These are phyloP conservation scores for Lateolabrax maculatus DNA, from an alignment of 2,797 vertebrate genomes.

Conservation along the genomic window DNA sequence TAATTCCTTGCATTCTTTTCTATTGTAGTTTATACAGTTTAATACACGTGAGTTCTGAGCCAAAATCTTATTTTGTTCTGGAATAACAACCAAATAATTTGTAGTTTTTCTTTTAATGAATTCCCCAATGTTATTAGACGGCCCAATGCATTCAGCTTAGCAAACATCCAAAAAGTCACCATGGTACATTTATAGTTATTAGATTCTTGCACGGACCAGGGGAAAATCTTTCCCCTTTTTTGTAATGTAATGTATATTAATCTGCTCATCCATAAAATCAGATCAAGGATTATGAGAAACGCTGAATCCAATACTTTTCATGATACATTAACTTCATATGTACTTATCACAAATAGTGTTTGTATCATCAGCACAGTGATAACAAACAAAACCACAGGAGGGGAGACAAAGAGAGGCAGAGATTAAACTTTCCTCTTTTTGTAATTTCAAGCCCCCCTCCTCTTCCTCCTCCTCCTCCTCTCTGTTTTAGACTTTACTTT, in stretches of 20 bases:
- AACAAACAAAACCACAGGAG: slow-evolving; percentile 49
- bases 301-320: slow-evolving; percentile 75
- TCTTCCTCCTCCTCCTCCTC: not conserved
- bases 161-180: slow-evolving; percentile 62
- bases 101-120: slow-evolving; percentile 45
- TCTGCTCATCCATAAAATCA: slow-evolving; percentile 79
- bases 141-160: slow-evolving; percentile 30
- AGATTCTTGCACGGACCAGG: slow-evolving; percentile 61
- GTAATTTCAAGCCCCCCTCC: not conserved
- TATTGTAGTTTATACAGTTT: not conserved
- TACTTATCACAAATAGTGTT: slow-evolving; percentile 59
- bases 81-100: slow-evolving; percentile 42
- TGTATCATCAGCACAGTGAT: slow-evolving; percentile 54
- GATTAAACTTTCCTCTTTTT: slow-evolving; percentile 25
- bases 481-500: slow-evolving; percentile 28
- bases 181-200: slow-evolving; percentile 71
- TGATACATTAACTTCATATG: slow-evolving; percentile 74
- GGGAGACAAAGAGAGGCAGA: slow-evolving; percentile 12
- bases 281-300: slow-evolving; percentile 76
- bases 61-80: slow-evolving; percentile 16
- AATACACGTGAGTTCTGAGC: slow-evolving; percentile 12
- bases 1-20: not conserved
- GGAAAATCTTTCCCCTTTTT: slow-evolving; percentile 47
- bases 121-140: slow-evolving; percentile 48
- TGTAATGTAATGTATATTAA: slow-evolving; percentile 72